Percentiles rank a stretch among this genome's conserved stretches.
phyloP scores from a whole-genome alignment of 1,140 invertebrate species.

The Euura saliciscinereae region DNA sequence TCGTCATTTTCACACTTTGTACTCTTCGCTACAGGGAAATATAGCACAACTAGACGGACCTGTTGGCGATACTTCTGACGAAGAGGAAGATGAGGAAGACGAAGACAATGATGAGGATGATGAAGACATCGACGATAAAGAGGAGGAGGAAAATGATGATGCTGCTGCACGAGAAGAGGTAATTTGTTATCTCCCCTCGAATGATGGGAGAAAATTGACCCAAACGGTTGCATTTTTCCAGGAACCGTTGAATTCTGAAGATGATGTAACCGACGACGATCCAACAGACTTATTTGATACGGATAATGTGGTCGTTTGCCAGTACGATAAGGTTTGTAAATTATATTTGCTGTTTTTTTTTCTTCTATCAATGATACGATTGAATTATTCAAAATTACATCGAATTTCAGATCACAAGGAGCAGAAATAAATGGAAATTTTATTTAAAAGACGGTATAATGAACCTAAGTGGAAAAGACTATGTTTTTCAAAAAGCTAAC shows the following conservation, averaged over 20 bases:
- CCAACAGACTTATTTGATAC: constrained; percentile 94
- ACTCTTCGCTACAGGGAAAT: constrained; percentile 41
- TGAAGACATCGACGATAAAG: constrained; percentile 71
- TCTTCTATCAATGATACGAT: constrained; percentile 8
- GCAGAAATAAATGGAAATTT: constrained; percentile 99
- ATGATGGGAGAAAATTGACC: background rate
- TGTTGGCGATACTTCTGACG: constrained; percentile 75
- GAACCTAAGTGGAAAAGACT: constrained; percentile 98
- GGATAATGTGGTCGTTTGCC: constrained; percentile 98
- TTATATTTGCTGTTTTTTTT: background rate
- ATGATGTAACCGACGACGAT: constrained; percentile 97
- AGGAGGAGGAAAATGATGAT: constrained; percentile 74
- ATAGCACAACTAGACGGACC: constrained; percentile 72
- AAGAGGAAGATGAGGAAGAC: constrained; percentile 79
- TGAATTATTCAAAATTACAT: constrained; percentile 30
- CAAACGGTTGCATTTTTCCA: constrained; percentile 47
- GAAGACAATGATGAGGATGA: constrained; percentile 79
- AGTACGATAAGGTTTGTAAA: constrained; percentile 91
- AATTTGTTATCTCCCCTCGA: constrained; percentile 1
- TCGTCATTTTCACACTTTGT: background rate
- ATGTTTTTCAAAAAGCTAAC: constrained; percentile 97
- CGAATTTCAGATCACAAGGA: constrained; percentile 86
- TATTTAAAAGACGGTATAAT: constrained; percentile 99
- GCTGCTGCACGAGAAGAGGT: constrained; percentile 65
- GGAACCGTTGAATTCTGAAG: constrained; percentile 94